Evolutionary conservation across 2,888 invertebrate species (phyloP).

Genomic region (Torymus aiolomorphi): DNA sequence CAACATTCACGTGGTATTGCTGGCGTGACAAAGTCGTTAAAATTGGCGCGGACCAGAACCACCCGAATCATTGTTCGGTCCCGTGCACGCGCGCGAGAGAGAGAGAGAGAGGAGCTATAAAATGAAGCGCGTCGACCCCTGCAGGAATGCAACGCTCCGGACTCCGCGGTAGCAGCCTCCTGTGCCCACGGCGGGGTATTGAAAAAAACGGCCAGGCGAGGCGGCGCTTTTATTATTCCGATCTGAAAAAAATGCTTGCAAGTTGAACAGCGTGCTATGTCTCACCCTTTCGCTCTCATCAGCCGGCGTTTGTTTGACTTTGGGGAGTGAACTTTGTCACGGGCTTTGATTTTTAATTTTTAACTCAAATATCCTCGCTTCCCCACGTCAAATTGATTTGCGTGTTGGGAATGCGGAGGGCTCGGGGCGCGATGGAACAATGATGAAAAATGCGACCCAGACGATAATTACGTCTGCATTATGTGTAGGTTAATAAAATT

Average conservation of each 20-base stretch:
- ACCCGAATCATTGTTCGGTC: constrained; percentile 27
- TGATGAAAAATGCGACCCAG: too few relatives aligned
- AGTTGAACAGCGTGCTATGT: too few relatives aligned
- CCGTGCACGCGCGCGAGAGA: not conserved
- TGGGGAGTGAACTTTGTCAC: constrained; percentile 4
- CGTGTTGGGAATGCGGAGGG: not conserved
- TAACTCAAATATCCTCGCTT: not conserved
- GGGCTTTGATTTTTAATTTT: constrained; percentile 25
- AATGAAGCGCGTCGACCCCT: constrained; percentile 18
- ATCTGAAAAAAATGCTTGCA: constrained; percentile 24
- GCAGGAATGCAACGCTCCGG: constrained; percentile 18
- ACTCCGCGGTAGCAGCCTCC: too few relatives aligned
- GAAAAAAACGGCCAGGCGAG: constrained; percentile 3
- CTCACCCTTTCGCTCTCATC: constrained; percentile 21
- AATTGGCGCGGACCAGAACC: constrained; percentile 26
- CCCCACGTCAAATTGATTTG: not conserved
- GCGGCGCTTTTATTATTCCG: constrained; percentile 36
- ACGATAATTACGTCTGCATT: too few relatives aligned
- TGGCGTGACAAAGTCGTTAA: constrained; percentile 33
- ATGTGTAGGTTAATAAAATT: too few relatives aligned
- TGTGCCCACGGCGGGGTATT: constrained; percentile 3
- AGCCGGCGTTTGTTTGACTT: constrained; percentile 36
- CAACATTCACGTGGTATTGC: too few relatives aligned
- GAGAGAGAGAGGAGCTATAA: constrained; percentile 5
- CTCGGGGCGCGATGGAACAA: too few relatives aligned